phyloP scores from a whole-genome alignment of 2,888 invertebrate species.

The Masnerella sp. region DNA sequence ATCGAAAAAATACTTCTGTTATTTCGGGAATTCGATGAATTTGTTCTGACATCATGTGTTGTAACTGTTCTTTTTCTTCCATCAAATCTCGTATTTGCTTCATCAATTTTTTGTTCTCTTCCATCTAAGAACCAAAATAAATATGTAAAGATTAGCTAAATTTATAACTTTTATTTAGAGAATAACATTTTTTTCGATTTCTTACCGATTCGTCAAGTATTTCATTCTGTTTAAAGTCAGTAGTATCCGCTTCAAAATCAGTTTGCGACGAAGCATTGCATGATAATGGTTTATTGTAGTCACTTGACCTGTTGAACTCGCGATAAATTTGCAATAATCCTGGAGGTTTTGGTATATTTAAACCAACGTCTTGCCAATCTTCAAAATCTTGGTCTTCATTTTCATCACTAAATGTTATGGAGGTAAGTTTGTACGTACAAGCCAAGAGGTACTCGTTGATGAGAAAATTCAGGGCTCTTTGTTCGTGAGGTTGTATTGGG shows the following conservation, averaged over 20 bases:
- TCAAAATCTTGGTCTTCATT: constrained; percentile 95
- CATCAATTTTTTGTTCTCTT: constrained; percentile 80
- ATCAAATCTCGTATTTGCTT: constrained; percentile 80
- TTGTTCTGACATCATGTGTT: constrained; percentile 74
- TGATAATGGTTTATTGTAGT: constrained; percentile 79
- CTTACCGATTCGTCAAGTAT: constrained; percentile 66
- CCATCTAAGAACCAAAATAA: constrained; percentile 73
- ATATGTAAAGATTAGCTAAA: neutral
- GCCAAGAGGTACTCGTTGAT: constrained; percentile 90
- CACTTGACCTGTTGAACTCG: constrained; percentile 78
- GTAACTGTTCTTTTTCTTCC: constrained; percentile 81
- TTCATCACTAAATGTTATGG: constrained; percentile 94
- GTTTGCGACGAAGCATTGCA: constrained; percentile 75
- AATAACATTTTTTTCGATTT: neutral
- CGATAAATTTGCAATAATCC: constrained; percentile 85
- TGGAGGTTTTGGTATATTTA: constrained; percentile 90
- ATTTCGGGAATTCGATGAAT: constrained; percentile 48
- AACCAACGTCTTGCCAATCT: constrained; percentile 94
- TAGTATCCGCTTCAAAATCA: constrained; percentile 58
- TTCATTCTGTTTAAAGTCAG: constrained; percentile 58
- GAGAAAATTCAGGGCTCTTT: constrained; percentile 89
- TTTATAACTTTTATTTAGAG: neutral
- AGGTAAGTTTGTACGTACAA: constrained; percentile 90
- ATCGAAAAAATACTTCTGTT: constrained; percentile 57
- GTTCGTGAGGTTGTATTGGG: constrained; percentile 88